These are phyloP conservation scores for Embidobia sp. DNA, from an alignment of 2,888 invertebrate species.

Conservation along the genomic window DNA sequence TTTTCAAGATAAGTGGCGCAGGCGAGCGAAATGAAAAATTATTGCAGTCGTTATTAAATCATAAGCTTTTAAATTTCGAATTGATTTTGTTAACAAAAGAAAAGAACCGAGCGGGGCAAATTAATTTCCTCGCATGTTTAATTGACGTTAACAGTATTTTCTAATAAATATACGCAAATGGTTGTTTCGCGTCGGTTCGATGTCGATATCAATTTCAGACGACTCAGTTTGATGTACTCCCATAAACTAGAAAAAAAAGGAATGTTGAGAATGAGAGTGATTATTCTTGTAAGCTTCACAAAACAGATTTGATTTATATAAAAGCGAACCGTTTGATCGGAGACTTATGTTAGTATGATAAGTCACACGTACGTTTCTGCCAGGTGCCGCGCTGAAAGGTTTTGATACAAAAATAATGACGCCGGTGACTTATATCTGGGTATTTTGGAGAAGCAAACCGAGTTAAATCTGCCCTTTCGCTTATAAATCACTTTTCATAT, in stretches of 20 bases:
- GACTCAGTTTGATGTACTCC: conserved; percentile 16
- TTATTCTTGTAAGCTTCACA: conserved; percentile 41
- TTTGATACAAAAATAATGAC: conserved; percentile 73
- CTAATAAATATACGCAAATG: not conserved
- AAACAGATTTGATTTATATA: conserved; percentile 47
- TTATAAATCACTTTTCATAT: conserved; percentile 61
- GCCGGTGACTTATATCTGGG: conserved; percentile 60
- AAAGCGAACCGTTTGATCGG: conserved; percentile 50
- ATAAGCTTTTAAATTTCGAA: no score
- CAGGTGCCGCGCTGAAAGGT: conserved; percentile 60
- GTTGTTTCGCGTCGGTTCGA: not conserved
- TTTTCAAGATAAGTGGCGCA: conserved; percentile 11
- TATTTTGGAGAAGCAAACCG: conserved; percentile 57
- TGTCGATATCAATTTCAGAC: conserved; percentile 3
- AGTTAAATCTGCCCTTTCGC: conserved; percentile 54
- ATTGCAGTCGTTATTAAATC: conserved; percentile 4
- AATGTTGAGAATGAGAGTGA: conserved; percentile 28
- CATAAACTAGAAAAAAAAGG: conserved; percentile 3
- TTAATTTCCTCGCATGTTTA: no score
- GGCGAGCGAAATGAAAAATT: conserved; percentile 30
- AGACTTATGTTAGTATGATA: conserved; percentile 59
- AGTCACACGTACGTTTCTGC: conserved; percentile 56
- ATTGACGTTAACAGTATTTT: no score
- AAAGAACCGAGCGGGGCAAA: no score
- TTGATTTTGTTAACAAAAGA: no score